Evolutionary conservation across 2,797 vertebrate species (phyloP), one percentile per base, ranked within the genome.

Genomic region (Vultur gryphus): DNA sequence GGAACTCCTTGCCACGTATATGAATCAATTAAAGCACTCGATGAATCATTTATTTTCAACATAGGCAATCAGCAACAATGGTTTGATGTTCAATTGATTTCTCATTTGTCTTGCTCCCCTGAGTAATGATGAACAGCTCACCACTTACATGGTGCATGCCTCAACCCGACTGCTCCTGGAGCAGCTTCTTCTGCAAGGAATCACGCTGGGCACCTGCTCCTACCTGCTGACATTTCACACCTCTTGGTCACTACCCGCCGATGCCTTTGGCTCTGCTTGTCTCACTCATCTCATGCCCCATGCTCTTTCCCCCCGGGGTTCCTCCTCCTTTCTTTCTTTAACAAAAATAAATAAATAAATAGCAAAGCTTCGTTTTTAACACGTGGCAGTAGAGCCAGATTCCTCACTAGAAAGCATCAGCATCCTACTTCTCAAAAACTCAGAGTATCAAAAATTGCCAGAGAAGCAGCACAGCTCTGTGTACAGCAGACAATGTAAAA

Each of bases 31-130:
- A 93, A 91, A 94, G 62, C 62, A 58, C n/a, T 90, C 20, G 14
- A 57, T 97, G 96, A 96, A 93, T 97, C 94, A 96, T 84, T 91
- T 89, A 82, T 95, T 96, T 97, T 93, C 66, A 62, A 94, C 93
- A 84, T 3, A 90, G 72, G 81, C 80, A 91, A 95, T 93, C 87
- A 89, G 85, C 62, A 96, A 76, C 89, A 62, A 89, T 79, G 85
- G 93, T 95, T 94, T 96, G 85, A 97, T 94, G 89, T 94, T 93
- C 87, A 97, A 96, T 97, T 95, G 96, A 91, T 95, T 95, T 94
- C 95, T 96, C 96, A 96, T 97, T 97, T 97, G 95, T 97, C 96
- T 91, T 57, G 54, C 72, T 94, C 39, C 85, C 83, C 96, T 91
- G 94, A 91, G 83, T 94, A 95, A 95, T 93, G 94, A 93, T 9